A percentile compares a stretch with the other conserved stretches of the same genome.
Evolutionary conservation across 1,140 invertebrate genomes (phyloP).

Genomic region (Spodoptera litura): DNA sequence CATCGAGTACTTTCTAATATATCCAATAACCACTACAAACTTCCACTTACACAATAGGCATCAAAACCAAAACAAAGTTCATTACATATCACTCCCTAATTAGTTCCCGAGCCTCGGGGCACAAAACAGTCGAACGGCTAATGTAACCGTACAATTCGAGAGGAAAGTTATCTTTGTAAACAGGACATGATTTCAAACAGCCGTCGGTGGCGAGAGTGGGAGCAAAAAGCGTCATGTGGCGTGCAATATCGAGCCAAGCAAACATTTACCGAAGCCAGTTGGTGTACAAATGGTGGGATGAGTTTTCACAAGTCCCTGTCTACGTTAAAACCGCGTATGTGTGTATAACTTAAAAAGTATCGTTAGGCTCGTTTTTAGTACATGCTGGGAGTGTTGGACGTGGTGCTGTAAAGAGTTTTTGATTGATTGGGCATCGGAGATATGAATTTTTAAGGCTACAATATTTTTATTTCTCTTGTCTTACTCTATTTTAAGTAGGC

Average conservation of each 20-base stretch:
- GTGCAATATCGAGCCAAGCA: constrained; percentile 56
- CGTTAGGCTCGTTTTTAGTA: background rate
- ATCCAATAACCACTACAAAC: too few species aligned
- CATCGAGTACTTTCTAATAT: too few species aligned
- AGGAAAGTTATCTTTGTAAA: constrained; percentile 55
- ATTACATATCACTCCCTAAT: background rate
- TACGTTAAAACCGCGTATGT: constrained; percentile 38
- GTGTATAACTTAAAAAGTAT: constrained; percentile 4
- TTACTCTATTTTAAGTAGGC: too few species aligned
- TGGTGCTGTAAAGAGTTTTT: constrained; percentile 4
- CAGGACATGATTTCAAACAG: constrained; percentile 54
- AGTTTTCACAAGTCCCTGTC: constrained; percentile 54
- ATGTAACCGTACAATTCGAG: constrained; percentile 41
- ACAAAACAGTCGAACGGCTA: constrained; percentile 35
- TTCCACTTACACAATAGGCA: too few species aligned
- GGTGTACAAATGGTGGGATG: constrained; percentile 52
- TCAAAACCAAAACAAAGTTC: background rate
- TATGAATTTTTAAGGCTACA: too few species aligned
- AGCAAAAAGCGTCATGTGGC: constrained; percentile 56
- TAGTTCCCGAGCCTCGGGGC: background rate
- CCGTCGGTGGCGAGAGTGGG: constrained; percentile 43
- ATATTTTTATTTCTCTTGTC: too few species aligned
- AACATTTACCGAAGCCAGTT: constrained; percentile 54
- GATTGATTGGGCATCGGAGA: background rate
- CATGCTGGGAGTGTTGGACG: background rate